These are phyloP conservation scores for Empis livida DNA, from an alignment of 2,888 invertebrate genomes.

Conservation along the genomic window DNA sequence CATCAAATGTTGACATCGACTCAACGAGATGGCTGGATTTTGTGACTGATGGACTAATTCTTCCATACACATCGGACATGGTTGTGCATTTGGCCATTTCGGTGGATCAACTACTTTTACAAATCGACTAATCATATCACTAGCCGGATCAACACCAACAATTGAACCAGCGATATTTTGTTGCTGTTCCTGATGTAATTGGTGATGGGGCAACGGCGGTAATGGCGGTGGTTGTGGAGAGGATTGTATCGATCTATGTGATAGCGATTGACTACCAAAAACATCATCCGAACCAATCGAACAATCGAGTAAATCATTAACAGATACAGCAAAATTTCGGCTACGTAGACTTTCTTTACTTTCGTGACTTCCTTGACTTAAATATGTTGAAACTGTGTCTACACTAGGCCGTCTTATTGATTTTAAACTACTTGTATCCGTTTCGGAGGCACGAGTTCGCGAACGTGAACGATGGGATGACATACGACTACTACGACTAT, in stretches of 20 bases:
- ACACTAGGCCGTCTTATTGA: slow-evolving; percentile 70
- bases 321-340: slow-evolving; percentile 38
- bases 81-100: slow-evolving; percentile 55
- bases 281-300: slow-evolving; percentile 61
- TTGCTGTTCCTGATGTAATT: slow-evolving; percentile 17
- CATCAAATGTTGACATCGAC: slow-evolving; percentile 65
- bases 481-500: slow-evolving; percentile 30
- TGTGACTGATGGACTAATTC: slow-evolving; percentile 37
- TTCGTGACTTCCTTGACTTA: slow-evolving; percentile 77
- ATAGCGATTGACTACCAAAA: slow-evolving; percentile 31
- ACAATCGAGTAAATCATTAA: slow-evolving; percentile 56
- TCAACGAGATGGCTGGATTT: slow-evolving; percentile 50
- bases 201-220: slow-evolving; percentile 18
- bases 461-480: slow-evolving; percentile 34
- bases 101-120: slow-evolving; percentile 53
- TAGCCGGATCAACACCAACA: slow-evolving; percentile 38
- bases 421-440: slow-evolving; percentile 50
- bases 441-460: slow-evolving; percentile 36
- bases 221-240: slow-evolving; percentile 22
- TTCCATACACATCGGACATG: slow-evolving; percentile 57
- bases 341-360: slow-evolving; percentile 58
- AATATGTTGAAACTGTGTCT: slow-evolving; percentile 79
- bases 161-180: slow-evolving; percentile 36
- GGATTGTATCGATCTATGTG: slow-evolving; percentile 16
- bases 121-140: slow-evolving; percentile 50